Conservation (phyloP, 1,140 invertebrate species). For the Piezodorus guildinii region DNA sequence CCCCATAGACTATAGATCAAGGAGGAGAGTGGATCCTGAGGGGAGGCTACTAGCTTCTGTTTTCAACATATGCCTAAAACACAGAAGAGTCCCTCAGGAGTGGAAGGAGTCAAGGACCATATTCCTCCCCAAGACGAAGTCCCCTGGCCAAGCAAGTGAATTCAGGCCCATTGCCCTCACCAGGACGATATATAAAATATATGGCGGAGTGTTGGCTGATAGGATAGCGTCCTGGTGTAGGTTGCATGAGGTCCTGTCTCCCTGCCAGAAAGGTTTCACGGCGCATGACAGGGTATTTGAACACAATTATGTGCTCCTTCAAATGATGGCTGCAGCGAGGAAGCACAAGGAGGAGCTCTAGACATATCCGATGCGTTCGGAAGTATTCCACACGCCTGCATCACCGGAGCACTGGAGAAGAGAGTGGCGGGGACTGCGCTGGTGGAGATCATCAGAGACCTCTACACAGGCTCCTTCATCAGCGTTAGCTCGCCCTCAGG, state of each 20-base stretch:
- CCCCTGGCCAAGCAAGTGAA: conserved; percentile 28
- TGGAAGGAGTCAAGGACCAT: conserved; percentile 30
- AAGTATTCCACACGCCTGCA: conserved; percentile 31
- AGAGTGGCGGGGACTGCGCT: conserved; percentile 21
- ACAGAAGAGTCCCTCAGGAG: conserved; percentile 17
- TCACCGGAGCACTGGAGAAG: conserved; percentile 15
- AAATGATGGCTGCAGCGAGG: conserved; percentile 14
- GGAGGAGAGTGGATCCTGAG: background rate
- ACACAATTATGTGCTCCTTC: conserved; percentile 5
- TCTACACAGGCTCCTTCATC: conserved; percentile 13
- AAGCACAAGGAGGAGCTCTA: conserved; percentile 20
- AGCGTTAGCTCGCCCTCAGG: background rate
- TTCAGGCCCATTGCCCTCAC: conserved; percentile 33
- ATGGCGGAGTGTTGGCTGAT: conserved; percentile 27
- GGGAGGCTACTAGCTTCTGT: conserved; percentile 20
- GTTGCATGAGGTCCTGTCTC: background rate
- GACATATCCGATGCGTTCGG: conserved; percentile 32
- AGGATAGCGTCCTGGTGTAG: conserved; percentile 11
- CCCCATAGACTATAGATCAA: no score
- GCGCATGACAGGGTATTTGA: conserved; percentile 15
- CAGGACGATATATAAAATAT: conserved; percentile 32
- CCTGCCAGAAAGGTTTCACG: conserved; percentile 25
- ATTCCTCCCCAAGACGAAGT: conserved; percentile 32
- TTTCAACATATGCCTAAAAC: conserved; percentile 21
- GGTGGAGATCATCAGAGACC: conserved; percentile 6